Evolutionary conservation across 1,140 invertebrate genomes (phyloP).

Genomic region (Papilio glaucus): DNA sequence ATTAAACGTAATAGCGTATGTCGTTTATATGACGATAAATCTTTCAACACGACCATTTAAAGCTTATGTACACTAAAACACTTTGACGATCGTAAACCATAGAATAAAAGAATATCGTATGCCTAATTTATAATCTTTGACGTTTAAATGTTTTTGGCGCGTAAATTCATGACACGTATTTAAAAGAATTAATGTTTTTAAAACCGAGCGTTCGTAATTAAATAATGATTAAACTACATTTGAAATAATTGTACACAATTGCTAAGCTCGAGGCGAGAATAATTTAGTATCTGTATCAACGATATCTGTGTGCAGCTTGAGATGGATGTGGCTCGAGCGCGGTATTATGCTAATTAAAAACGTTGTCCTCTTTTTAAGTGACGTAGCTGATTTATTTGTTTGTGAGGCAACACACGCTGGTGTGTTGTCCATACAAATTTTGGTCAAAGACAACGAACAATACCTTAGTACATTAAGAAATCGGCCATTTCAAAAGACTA

Average conservation of each 20-base stretch:
- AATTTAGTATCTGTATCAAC: conserved; percentile 51
- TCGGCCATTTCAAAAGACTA: conserved; percentile 36
- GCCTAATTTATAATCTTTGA: conserved; percentile 16
- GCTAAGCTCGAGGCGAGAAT: conserved; percentile 50
- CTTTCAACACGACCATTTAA: conserved; percentile 32
- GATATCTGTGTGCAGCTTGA: not conserved
- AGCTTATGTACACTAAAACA: conserved; percentile 31
- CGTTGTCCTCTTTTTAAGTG: conserved; percentile 35
- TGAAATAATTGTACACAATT: conserved; percentile 59
- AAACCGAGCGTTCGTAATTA: conserved; percentile 57
- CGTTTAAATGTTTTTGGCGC: conserved; percentile 17
- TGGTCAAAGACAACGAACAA: conserved; percentile 25
- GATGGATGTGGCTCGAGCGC: conserved; percentile 32
- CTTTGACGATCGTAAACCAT: conserved; percentile 31
- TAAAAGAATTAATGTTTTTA: conserved; percentile 26
- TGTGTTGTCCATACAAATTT: conserved; percentile 34
- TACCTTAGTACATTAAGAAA: conserved; percentile 29
- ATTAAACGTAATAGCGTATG: conserved; percentile 38
- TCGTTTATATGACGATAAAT: conserved; percentile 35
- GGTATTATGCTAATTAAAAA: conserved; percentile 38
- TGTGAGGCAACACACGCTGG: conserved; percentile 27
- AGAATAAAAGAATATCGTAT: conserved; percentile 17
- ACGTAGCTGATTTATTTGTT: conserved; percentile 39
- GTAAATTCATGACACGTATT: not conserved
- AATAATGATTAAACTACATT: conserved; percentile 60